Conservation (phyloP, 2,888 invertebrate species). For the Zaprionus obscuricornis region DNA sequence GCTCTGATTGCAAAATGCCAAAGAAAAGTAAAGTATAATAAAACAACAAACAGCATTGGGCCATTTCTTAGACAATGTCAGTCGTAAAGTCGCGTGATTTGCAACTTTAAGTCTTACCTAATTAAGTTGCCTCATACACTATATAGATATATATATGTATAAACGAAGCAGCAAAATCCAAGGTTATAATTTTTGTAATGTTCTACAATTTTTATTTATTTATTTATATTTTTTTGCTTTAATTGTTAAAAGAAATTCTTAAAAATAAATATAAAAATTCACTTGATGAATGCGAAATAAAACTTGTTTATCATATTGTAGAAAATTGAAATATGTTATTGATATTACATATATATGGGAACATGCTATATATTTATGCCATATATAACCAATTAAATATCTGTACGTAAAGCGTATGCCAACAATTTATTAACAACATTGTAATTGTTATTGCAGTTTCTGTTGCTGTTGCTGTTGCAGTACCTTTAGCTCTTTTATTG, state of each 20-base stretch:
- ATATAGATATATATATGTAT: no score
- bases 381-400: conserved; percentile 29
- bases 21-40: conserved; percentile 20
- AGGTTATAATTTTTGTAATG: no score
- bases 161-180: no score
- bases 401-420: conserved; percentile 22
- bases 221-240: no score
- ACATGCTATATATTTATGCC: not conserved
- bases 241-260: no score
- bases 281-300: no score
- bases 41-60: conserved; percentile 24
- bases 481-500: conserved; percentile 30
- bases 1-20: conserved; percentile 45
- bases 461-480: conserved; percentile 15
- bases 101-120: conserved; percentile 25
- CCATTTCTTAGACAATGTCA: conserved; percentile 16
- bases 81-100: conserved; percentile 26
- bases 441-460: conserved; percentile 45
- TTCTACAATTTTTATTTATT: no score
- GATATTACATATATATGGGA: no score
- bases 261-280: no score
- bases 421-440: conserved; percentile 32
- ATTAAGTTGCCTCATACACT: conserved; percentile 31
- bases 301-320: no score
- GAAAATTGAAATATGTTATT: no score